Evolutionary conservation across 2,888 invertebrate species (phyloP), one percentile per base, ranked within the genome.

Genomic region (Timema podura): DNA sequence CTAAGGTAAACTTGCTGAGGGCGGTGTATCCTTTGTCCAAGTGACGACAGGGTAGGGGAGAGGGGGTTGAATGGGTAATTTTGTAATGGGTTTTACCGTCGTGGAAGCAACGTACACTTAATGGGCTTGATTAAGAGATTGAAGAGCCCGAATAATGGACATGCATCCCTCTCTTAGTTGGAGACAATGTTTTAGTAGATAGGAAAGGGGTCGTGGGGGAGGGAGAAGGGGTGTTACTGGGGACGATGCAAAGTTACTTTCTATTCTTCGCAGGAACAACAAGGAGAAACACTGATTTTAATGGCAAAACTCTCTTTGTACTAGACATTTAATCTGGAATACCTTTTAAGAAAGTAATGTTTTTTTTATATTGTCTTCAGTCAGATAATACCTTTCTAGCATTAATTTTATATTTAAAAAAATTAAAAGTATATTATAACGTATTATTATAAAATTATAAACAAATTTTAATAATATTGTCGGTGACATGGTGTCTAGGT

Each of bases 91-190:
- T 66, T 68, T 68, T 65, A 65, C 65, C 68, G 68, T 47, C 66
- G 48, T 47, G 64, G 48, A 57, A 47, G 64, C 9, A 69, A 59
- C 49, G 57, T 45, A 54, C 46, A 51, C 30, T 61, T 72, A 72
- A 72, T 72, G 70, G 72, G 68, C 70, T 72, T 72, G 72, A 72
- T 72, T 72, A 72, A 72, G 72, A 72, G 72, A 72, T 72, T 72
- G 72, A 72, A 67, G 65, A 69, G 69, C 67, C 49, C 49, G 59
- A 59, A 65, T 69, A 69, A 69, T 69, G 69, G 69, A 69, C 59
- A 59, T 30, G 13, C 48, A 65, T 5, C 44, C 61, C 30, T 13
- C 30, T 15, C 61, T 30, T 30, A 16, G 69, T 65, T 64, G 57
- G 69, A 65, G 69, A 69, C 69, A 69, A 69, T 69, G 69, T 69